Evolutionary conservation across 1,140 invertebrate genomes (phyloP).

Genomic region (Himalopsyche phryganea): DNA sequence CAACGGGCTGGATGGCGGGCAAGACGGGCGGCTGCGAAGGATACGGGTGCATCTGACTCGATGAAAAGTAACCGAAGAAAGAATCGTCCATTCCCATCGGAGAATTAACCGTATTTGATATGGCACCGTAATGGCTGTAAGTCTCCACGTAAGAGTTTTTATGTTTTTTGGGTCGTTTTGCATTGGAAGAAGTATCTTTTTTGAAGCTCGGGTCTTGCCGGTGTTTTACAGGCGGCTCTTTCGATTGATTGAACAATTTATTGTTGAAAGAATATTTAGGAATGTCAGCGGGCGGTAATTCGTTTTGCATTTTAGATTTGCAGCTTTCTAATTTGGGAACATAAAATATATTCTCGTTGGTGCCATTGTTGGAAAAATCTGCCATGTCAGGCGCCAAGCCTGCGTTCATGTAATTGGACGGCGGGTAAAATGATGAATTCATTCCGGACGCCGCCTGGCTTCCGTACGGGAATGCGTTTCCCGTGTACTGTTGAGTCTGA

Average conservation of each 20-base stretch:
- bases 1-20: background rate
- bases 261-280: constrained; percentile 13
- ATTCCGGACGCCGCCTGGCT: background rate
- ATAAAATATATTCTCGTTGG: constrained; percentile 20
- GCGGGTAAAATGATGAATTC: constrained; percentile 28
- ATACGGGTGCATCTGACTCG: constrained; percentile 32
- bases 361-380: constrained; percentile 12
- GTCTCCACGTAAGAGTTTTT: constrained; percentile 21
- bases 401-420: constrained; percentile 21
- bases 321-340: constrained; percentile 22
- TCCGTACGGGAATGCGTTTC: constrained; percentile 13
- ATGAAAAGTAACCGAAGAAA: constrained; percentile 24
- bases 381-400: constrained; percentile 18
- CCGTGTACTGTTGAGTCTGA: constrained; percentile 20
- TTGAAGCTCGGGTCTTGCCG: constrained; percentile 3
- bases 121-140: constrained; percentile 14
- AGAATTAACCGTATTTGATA: constrained; percentile 13
- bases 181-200: constrained; percentile 4
- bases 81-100: constrained; percentile 20
- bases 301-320: constrained; percentile 16
- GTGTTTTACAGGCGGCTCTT: constrained; percentile 4
- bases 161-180: constrained; percentile 24
- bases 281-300: background rate
- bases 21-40: constrained; percentile 10
- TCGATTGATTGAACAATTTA: background rate